These are phyloP conservation scores for Mesocricetus auratus DNA, from an alignment of 2,113 vertebrate genomes.

Conservation along the genomic window DNA sequence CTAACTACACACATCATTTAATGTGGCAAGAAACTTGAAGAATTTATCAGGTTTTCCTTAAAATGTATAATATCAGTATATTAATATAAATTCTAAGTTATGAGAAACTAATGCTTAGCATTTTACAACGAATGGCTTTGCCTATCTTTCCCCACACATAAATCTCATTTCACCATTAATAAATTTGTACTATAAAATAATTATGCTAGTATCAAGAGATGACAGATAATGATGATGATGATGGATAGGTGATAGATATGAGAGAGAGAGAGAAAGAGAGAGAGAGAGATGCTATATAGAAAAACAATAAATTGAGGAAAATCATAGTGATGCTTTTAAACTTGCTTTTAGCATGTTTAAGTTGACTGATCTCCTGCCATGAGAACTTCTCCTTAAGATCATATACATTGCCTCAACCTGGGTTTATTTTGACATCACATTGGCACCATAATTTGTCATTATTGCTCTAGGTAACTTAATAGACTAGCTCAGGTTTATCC, in stretches of 20 bases:
- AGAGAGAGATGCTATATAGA: not conserved
- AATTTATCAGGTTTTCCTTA: conserved; percentile 35
- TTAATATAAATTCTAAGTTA: conserved; percentile 51
- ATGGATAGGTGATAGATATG: not conserved
- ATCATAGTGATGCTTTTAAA: conserved; percentile 34
- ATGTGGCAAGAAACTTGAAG: conserved; percentile 37
- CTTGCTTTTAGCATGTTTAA: conserved; percentile 4
- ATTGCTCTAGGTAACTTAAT: conserved; percentile 4
- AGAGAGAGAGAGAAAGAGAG: too few relatives aligned
- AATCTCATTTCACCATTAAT: conserved; percentile 45
- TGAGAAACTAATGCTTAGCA: conserved; percentile 35
- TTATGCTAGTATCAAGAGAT: conserved; percentile 54
- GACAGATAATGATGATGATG: not conserved
- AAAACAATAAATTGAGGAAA: not conserved
- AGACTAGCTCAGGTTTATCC: not conserved
- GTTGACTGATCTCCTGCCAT: not conserved
- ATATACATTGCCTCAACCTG: not conserved
- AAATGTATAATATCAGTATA: not conserved
- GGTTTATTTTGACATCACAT: not conserved
- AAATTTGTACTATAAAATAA: conserved; percentile 58
- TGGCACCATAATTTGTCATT: not conserved
- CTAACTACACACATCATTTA: conserved; percentile 1
- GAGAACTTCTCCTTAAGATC: not conserved
- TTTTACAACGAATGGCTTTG: conserved; percentile 49
- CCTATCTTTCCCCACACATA: not conserved